phyloP scores from a whole-genome alignment of 35 echinoderm and acorn worm species.

The Amphiura filiformis region DNA sequence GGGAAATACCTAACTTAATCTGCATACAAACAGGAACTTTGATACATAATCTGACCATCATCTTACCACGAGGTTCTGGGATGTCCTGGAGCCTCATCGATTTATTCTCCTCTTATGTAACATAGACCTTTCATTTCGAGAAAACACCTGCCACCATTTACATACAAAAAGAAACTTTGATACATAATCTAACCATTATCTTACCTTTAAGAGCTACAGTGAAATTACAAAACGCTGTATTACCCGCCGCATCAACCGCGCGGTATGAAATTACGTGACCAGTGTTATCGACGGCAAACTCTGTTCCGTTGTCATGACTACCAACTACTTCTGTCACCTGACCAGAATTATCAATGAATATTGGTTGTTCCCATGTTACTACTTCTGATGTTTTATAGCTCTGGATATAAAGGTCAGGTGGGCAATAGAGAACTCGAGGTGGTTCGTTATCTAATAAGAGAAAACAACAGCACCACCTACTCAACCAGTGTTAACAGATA shows the following conservation, averaged over 20 bases:
- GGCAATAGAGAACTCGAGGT: slow-evolving; percentile 23
- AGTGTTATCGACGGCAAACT: background rate
- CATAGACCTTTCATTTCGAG: too few species aligned
- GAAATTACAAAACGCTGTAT: background rate
- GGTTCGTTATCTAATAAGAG: slow-evolving; percentile 23
- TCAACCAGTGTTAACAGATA: too few species aligned
- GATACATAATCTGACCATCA: too few species aligned
- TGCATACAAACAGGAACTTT: too few species aligned
- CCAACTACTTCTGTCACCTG: background rate
- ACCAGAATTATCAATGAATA: slow-evolving; percentile 45
- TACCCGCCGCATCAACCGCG: background rate
- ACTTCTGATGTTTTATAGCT: background rate
- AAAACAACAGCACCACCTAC: too few species aligned
- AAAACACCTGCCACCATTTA: too few species aligned
- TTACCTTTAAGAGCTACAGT: slow-evolving; percentile 2
- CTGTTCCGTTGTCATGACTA: slow-evolving; percentile 2
- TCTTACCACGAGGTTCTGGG: too few species aligned
- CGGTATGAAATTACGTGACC: background rate
- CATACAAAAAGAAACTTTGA: too few species aligned
- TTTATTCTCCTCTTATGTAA: too few species aligned
- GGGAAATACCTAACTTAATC: too few species aligned
- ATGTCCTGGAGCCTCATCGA: too few species aligned
- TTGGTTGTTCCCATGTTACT: slow-evolving; percentile 26
- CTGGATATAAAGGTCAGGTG: background rate
- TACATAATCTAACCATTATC: too few species aligned